These are phyloP conservation scores for Paracentrotus lividus DNA, from an alignment of 53 echinoderm and acorn worm species.

Conservation along the genomic window DNA sequence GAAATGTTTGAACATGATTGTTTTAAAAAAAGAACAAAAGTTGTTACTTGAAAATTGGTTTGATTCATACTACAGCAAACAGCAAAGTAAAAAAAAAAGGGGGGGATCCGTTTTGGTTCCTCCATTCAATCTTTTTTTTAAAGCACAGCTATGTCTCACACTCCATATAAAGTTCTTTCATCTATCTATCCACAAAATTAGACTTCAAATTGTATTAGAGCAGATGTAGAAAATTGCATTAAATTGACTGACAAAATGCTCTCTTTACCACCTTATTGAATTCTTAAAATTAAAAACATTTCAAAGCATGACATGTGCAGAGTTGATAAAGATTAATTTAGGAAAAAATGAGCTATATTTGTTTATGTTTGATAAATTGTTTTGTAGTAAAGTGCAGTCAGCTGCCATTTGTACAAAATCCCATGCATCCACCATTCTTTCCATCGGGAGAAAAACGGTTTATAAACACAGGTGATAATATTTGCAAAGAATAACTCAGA, in stretches of 20 bases:
- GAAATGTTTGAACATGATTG: conserved; percentile 24
- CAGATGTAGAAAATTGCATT: conserved; percentile 53
- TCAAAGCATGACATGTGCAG: conserved; percentile 8
- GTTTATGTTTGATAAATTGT: conserved; percentile 12
- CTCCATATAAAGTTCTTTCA: not conserved
- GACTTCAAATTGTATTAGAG: conserved; percentile 14
- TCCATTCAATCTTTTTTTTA: not conserved
- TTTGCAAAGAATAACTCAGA: conserved; percentile 11
- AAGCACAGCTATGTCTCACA: not conserved
- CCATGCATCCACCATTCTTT: conserved; percentile 5
- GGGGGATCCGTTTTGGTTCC: not conserved
- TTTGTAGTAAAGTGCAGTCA: conserved; percentile 58
- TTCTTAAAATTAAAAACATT: not conserved
- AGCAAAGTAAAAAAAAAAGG: conserved; percentile 5
- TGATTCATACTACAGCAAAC: conserved; percentile 2
- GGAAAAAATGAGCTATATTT: conserved; percentile 30
- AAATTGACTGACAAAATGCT: conserved; percentile 12
- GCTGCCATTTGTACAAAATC: conserved; percentile 67
- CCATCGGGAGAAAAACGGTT: conserved; percentile 43
- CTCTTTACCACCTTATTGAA: not conserved
- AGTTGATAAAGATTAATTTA: conserved; percentile 17
- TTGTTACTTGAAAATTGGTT: not conserved
- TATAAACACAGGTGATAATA: conserved; percentile 38
- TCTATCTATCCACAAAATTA: conserved; percentile 3
- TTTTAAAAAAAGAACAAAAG: not conserved